Conservation (phyloP, 2,888 invertebrate species). For the Megastigmus dorsalis region DNA sequence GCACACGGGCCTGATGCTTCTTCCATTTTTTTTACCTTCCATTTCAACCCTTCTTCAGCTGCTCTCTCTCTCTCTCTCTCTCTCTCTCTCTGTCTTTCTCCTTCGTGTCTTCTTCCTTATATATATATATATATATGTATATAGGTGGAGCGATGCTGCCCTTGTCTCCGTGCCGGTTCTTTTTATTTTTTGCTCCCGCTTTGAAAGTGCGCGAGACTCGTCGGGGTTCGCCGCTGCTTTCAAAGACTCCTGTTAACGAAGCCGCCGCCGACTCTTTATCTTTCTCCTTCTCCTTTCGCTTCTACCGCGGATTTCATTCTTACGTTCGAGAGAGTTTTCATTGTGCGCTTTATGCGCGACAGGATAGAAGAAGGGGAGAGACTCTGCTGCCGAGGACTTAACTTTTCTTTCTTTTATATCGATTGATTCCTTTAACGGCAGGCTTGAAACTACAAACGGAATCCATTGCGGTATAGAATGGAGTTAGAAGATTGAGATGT, state of each 20-base stretch:
- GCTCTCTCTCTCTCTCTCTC: constrained; percentile 51
- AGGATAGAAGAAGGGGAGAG: background rate
- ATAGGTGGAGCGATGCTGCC: too few relatives aligned
- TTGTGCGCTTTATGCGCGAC: background rate
- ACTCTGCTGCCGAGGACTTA: constrained; percentile 12
- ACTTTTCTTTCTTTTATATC: constrained; percentile 7
- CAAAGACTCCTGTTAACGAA: constrained; percentile 50
- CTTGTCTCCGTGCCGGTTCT: background rate
- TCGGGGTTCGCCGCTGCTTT: constrained; percentile 3
- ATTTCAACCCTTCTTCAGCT: constrained; percentile 47
- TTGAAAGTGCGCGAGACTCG: constrained; percentile 35
- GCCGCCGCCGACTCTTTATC: constrained; percentile 17
- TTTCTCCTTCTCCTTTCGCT: constrained; percentile 15
- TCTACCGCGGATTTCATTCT: constrained; percentile 45
- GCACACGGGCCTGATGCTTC: constrained; percentile 22
- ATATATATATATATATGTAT: background rate
- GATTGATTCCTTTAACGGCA: constrained; percentile 24
- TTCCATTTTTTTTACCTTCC: constrained; percentile 52
- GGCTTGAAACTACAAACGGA: too few relatives aligned
- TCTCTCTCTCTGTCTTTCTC: too few relatives aligned
- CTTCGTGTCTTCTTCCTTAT: constrained; percentile 15
- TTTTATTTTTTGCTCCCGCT: constrained; percentile 30
- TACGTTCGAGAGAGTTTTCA: constrained; percentile 36
- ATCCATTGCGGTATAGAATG: too few relatives aligned
- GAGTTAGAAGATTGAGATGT: too few relatives aligned